Evolutionary conservation across 2,113 vertebrate genomes (phyloP), one percentile per base, ranked within the genome.

Genomic region (Archocentrus centrarchus): DNA sequence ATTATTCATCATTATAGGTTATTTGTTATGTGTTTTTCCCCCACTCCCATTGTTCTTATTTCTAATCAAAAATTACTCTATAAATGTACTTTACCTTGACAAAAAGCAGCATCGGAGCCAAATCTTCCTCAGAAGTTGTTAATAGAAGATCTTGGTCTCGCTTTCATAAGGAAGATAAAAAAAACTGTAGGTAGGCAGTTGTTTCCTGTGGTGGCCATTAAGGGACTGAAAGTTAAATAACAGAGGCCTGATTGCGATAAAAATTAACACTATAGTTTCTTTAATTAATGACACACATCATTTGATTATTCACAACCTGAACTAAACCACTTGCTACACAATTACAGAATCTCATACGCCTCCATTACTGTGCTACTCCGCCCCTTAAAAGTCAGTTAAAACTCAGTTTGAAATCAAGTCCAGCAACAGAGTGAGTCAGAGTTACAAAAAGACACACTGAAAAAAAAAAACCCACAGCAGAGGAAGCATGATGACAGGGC

Each of bases 401-500:
- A 75, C 61, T 82, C 9, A 24, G 58, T 80, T 63, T n/a, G 1
- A 86, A 53, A 73, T 53, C 15, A 2, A 70, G 53, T 53, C 18
- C 24, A 80, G 76, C 10, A 61, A 86, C 59, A 39, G 53, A 58
- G 39, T 37, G 41, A 62, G 66, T 77, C 55, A 9, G 17, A 59
- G 59, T 17, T 17, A 82, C 47, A 20, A 22, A 24, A 22, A 39
- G 44, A 2, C 7, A 39, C 35, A 14, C 11, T 3, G 11, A 57
- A 61, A 53, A 78, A 59, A 37, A 37, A 35, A 30, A 30, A 24
- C 2, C 17, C 7, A 18, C 13, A 64, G 63, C 11, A 75, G 62
- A 81, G 80, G 80, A 90, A 80, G 80, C 80, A 60, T 22, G 85
- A 63, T 84, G 88, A 90, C 86, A 85, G 80, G 55, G 32, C 61